Evolutionary conservation across 2,797 vertebrate genomes (phyloP).

Genomic region (Varecia variegata): DNA sequence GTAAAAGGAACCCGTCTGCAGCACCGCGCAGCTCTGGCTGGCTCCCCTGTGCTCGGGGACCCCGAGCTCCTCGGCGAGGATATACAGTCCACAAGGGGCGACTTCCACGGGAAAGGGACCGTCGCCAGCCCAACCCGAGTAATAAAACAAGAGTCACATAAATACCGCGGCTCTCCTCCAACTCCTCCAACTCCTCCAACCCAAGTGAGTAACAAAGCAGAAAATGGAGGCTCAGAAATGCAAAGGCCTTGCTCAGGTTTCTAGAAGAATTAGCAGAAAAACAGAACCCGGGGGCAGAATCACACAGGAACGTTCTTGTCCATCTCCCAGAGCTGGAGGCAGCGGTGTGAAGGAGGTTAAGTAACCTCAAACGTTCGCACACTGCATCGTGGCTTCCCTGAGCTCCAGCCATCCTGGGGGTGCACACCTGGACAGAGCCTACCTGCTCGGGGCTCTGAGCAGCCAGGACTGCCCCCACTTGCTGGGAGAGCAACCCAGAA

Average conservation of each 20-base stretch:
- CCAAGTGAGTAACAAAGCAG: neutral
- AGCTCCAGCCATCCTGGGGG: neutral
- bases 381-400: rapidly evolving
- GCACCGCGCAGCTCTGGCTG: rapidly evolving
- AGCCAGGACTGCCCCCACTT: rapidly evolving
- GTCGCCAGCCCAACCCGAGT: neutral
- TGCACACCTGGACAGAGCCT: rapidly evolving
- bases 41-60: rapidly evolving
- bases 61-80: neutral
- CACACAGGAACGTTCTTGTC: rapidly evolving
- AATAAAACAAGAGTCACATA: neutral
- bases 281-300: neutral
- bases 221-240: neutral
- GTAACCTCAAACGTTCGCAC: rapidly evolving
- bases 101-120: neutral
- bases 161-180: rapidly evolving
- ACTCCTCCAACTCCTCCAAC: too few relatives aligned
- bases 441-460: rapidly evolving
- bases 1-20: rapidly evolving
- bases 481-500: neutral
- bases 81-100: rapidly evolving
- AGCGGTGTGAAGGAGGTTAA: neutral
- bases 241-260: neutral
- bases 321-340: neutral
- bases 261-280: neutral